A percentile compares a stretch with the other conserved stretches of the same genome.
phyloP scores from a whole-genome alignment of 37 sponge, comb jelly and placozoan species.

The Oscarella lobularis region DNA sequence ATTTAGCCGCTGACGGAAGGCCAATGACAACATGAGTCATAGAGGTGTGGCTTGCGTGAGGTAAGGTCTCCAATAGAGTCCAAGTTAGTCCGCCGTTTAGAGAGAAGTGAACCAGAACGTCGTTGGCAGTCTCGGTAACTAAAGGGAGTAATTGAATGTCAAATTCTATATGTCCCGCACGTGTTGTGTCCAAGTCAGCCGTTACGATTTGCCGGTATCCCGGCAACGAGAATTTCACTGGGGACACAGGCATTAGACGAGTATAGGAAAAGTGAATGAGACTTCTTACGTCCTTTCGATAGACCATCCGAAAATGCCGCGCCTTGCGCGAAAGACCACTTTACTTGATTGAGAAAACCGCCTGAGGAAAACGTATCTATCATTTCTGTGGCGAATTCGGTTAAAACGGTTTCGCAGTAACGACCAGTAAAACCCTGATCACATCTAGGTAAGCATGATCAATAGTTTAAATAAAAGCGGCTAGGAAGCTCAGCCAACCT shows the following conservation, averaged over 20 bases:
- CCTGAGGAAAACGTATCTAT: neutral
- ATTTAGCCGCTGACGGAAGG: neutral
- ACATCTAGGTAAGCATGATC: neutral
- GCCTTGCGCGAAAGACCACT: neutral
- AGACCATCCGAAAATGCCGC: too few relatives aligned
- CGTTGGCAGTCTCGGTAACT: too few relatives aligned
- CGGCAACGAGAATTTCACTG: too few relatives aligned
- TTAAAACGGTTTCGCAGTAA: neutral
- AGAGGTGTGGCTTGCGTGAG: neutral
- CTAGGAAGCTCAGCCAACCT: neutral
- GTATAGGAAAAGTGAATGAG: too few relatives aligned
- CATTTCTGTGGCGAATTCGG: neutral
- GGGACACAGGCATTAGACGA: too few relatives aligned
- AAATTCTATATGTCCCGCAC: neutral
- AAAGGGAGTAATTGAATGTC: too few relatives aligned
- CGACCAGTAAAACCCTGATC: neutral
- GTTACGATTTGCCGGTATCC: neutral
- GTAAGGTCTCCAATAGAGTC: neutral
- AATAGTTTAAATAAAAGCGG: neutral
- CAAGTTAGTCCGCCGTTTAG: neutral
- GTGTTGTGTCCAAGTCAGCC: neutral
- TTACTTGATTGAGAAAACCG: neutral
- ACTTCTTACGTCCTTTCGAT: too few relatives aligned
- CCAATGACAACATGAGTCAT: neutral
- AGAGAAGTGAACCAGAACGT: neutral